Base-by-base conservation (phyloP, 2,888 invertebrate genomes). In the Melinaea menophilus region DNA sequence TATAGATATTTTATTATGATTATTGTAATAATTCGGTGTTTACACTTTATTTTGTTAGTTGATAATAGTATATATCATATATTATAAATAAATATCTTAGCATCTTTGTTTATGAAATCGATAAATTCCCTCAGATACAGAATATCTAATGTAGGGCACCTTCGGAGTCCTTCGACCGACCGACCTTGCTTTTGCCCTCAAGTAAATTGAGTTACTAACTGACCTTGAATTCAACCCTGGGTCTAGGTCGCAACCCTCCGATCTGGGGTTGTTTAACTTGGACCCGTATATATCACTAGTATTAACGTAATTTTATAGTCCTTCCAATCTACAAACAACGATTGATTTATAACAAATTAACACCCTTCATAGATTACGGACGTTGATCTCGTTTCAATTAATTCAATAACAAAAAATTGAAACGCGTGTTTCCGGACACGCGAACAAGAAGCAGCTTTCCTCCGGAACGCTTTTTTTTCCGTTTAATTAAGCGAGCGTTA, bases 391-490 rank as follows among this genome's bases (percentile, higher is more conserved):
- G 41, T 63, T 65, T 69, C 63, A 63, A 68, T 77, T 76, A 74
- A 72, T 71, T 64, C 64, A 59, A 59, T 58, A n/a, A 41, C 35
- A 69, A 69, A 72, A 77, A 77, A 75, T 75, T 73, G 72, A 70
- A 66, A 69, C 70, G 73, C 67, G 76, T 72, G 71, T 73, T 76
- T 77, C 73, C 75, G 70, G 72, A 66, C 67, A 66, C 75, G 65
- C 65, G 67, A 64, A 70, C 68, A 74, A 73, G 76, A 77, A 74
- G 75, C 74, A 72, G 68, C 69, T 67, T 64, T 64, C 61, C 56
- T 61, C 72, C 78, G 75, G 77, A 74, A 78, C 76, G 76, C 75
- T 76, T 77, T 78, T 77, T 78, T 78, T 77, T 78, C 71, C 70
- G 65, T 67, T 71, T 73, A 76, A 76, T 77, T 75, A 74, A 67